Evolutionary conservation across 2,113 vertebrate species (phyloP), one percentile per base, ranked within the genome.

Genomic region (Craseonycteris thonglongyai): DNA sequence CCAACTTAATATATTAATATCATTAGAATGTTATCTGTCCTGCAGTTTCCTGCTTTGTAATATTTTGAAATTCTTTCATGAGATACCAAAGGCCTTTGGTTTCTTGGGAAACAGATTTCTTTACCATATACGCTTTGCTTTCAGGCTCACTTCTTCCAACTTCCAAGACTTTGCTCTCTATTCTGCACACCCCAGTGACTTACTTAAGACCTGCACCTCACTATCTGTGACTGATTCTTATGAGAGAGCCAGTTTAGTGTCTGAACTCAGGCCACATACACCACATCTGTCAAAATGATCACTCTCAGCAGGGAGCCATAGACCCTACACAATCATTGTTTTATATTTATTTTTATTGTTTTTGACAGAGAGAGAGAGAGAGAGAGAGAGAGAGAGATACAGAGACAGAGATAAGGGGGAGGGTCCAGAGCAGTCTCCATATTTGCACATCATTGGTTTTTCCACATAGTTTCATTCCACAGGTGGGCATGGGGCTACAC

Each of bases 1-100:
- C 54, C 51, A 78, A 72, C 42, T 92, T 72, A 74, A 93, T 80
- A 82, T 79, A 42, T 94, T 92, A 49, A 54, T 76, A 63, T 88
- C 65, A 81, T 90, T 81, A 61, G 71, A 85, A 33, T 90, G 71
- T 92, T 96, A 94, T 66, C 85, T 94, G 38, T 79, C 26, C 56
- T 85, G 47, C 18, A 79, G 61, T 89, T 86, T 78, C 69, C 51
- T 79, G 35, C 68, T 38, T 8, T 91, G 59, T 65, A 72, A 35
- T 78, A 88, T 65, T 85, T 93, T 81, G n/a, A 94, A 92, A 90
- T 94, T 19, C 72, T 95, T 95, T 86, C 72, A 82, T 59, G 49
- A 88, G 49, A 71, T 58, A 84, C 54, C 54, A 69, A 94, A 92
- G 45, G 45, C 19, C 40, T 95, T 75, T 82, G 71, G 54, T 76